Base-by-base conservation (phyloP, 2,797 vertebrate genomes). In the Dendrocincla tyrannina region DNA sequence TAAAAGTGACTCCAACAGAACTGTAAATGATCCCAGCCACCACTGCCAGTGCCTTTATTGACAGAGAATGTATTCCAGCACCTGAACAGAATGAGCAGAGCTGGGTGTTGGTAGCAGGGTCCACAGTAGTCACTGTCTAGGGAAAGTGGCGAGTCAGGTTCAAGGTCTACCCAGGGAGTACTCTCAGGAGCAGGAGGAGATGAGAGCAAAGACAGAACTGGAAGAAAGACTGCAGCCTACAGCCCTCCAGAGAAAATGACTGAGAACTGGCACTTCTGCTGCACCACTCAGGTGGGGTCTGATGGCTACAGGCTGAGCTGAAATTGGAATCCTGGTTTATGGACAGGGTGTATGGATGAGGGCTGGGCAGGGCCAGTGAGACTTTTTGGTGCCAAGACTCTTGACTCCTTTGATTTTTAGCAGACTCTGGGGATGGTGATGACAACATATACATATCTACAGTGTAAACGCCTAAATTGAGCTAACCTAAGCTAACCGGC, bases 401-500 rank as follows among this genome's bases (percentile, higher is more conserved):
- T 13, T 47, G 28, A 23, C 17, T 55, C 6, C 12, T 44, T 46
- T 60, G 0, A 32, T n/a, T 86, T 85, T 60, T 68, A 60, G 25
- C 30, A 85, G 23, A 68, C 41, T 41, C 37, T 46, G 41, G 72
- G 22, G 44, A 17, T 53, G 24, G 4, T 42, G n/a, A 52, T 82
- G 47, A 32, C 4, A 22, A 39, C 4, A 22, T 60, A 20, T 44
- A 22, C 14, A 42, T 44, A 9, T 41, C 16, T 42, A 18, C 23
- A 25, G 15, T n/a, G 23, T 49, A 72, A 58, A 76, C 1, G 4
- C 14, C n/a, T 39, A 20, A 75, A 11, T 37, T 76, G n/a, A 93
- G 11, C 44, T 91, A 49, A 82, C 25, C 37, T 66, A 39, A 85
- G 20, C 0, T 4, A 56, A 32, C 79, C 0, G 0, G 4, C 72